Percentiles rank a stretch among this genome's conserved stretches.
phyloP scores from a whole-genome alignment of 2,113 vertebrate genomes.

The Aramus guarauna region DNA sequence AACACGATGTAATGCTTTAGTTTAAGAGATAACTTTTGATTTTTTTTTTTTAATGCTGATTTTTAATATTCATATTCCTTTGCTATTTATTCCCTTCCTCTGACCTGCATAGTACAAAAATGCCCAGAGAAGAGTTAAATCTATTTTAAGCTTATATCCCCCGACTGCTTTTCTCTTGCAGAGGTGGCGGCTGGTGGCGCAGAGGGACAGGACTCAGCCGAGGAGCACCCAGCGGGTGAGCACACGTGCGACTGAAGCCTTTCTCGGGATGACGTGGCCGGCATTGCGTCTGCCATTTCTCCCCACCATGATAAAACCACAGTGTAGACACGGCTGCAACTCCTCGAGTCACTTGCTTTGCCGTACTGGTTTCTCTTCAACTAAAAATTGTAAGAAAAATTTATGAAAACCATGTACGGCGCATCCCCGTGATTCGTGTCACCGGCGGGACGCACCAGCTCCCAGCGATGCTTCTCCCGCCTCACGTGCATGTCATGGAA shows the following conservation, averaged over 20 bases:
- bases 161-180: neutral
- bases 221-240: constrained; percentile 32
- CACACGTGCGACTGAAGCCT: rapidly evolving
- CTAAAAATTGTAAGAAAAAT: rapidly evolving
- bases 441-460: neutral
- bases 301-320: rapidly evolving
- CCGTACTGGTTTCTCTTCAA: neutral
- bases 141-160: neutral
- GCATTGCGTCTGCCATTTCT: neutral
- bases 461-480: neutral
- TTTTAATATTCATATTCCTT: neutral
- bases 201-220: neutral
- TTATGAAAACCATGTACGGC: rapidly evolving
- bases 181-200: neutral
- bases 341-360: neutral
- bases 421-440: rapidly evolving
- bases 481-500: rapidly evolving
- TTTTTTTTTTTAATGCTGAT: neutral
- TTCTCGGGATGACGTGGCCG: rapidly evolving
- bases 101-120: neutral
- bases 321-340: neutral
- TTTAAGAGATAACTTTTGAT: neutral
- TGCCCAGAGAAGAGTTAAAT: neutral
- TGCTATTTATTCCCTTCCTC: neutral
- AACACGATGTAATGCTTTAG: rapidly evolving